A percentile compares a stretch with the other conserved stretches of the same genome.
Conservation (phyloP, 2,888 invertebrate species). For the Julus scanicus region DNA sequence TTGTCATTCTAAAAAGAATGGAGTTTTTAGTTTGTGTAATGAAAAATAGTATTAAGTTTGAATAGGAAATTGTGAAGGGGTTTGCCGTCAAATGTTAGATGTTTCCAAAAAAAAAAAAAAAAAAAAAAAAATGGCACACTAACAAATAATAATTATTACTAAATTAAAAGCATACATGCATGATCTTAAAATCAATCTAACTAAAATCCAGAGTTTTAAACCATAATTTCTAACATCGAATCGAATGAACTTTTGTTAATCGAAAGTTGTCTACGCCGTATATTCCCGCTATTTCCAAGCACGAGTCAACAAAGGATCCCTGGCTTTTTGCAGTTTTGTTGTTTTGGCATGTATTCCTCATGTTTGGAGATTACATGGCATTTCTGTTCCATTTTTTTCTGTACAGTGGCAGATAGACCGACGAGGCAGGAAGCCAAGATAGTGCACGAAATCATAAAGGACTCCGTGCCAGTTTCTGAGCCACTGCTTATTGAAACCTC, state of each 20-base stretch:
- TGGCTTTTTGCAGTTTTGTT: constrained; percentile 21
- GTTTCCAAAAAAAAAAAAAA: too few species aligned
- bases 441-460: constrained; percentile 51
- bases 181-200: not conserved
- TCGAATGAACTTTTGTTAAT: not conserved
- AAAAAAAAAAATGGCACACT: not conserved
- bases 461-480: constrained; percentile 46
- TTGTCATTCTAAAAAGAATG: not conserved
- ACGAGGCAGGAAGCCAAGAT: constrained; percentile 49
- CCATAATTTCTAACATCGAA: not conserved
- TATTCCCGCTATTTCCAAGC: constrained; percentile 6
- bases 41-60: not conserved
- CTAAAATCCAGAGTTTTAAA: not conserved
- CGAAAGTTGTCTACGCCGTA: not conserved
- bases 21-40: not conserved
- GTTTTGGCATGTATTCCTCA: not conserved
- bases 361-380: constrained; percentile 12
- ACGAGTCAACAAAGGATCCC: constrained; percentile 17
- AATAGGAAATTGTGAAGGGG: not conserved
- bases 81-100: not conserved
- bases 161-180: constrained; percentile 21
- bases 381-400: constrained; percentile 45
- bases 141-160: not conserved
- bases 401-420: constrained; percentile 41
- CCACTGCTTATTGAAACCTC: constrained; percentile 44